Base-by-base conservation (phyloP, 2,888 invertebrate genomes). In the Trachelus tabidus region DNA sequence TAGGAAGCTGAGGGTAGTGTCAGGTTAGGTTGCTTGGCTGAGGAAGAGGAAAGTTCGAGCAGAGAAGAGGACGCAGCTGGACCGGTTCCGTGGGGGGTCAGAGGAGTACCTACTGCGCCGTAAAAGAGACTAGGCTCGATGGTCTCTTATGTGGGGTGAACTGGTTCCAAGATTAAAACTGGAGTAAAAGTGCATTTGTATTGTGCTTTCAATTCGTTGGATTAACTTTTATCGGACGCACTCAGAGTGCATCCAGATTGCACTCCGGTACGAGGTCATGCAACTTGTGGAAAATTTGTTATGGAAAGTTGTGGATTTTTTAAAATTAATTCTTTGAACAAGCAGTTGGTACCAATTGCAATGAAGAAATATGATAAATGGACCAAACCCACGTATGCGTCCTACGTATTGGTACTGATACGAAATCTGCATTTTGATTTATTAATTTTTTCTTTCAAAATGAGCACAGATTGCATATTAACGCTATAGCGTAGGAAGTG, bases 171-270 rank as follows among this genome's bases (percentile, higher is more conserved):
- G 82, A 77, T 87, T 82, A 84, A 86, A 89, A 89, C 88, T 89
- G 85, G 89, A 89, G 89, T 89, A 89, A 89, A 89, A 89, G 87
- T 88, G 87, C 86, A 85, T 73, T 83, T 83, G 83, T 81, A 80
- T 83, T 84, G 79, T 31, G 69, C 76, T 73, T 34, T 11, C 33
- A 80, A 83, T 83, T 84, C 79, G 79, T 80, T 82, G 84, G 85
- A 86, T 75, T 34, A 69, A 69, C 15, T 56, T 56, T 23, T 9
- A 56, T 56, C 15, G 1, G 23, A 23, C 4, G 40, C 23, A 15
- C 23, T 56, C 4, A 2, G 6, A 56, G 9, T 9, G 40, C 40
- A 56, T 56, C 23, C 40, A 56, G 9, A 56, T 23, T 56, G 40
- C 6, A 23, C 9, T 56, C 1, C 23, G 23, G 0, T 56, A 1